Evolutionary conservation across 2,113 vertebrate species (phyloP).

Genomic region (Chroicocephalus ridibundus): DNA sequence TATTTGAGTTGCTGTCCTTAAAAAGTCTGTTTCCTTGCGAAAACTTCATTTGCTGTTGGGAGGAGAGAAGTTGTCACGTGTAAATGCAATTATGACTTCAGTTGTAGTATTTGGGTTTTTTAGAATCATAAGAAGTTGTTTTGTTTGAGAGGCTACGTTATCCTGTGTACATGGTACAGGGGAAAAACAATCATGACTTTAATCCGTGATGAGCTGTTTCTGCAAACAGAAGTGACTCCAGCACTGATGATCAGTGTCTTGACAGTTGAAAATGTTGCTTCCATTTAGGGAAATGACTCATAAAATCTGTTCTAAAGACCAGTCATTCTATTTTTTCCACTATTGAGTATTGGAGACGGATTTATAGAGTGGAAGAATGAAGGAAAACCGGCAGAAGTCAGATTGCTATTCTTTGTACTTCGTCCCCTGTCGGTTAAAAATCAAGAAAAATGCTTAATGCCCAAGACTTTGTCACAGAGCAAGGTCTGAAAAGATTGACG

Average conservation of each 20-base stretch:
- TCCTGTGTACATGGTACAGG: neutral
- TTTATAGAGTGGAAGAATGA: neutral
- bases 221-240: neutral
- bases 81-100: neutral
- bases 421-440: neutral
- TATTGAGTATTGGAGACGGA: neutral
- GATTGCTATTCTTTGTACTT: neutral
- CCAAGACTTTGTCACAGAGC: neutral
- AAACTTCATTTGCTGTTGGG: neutral
- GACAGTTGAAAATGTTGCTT: neutral
- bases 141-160: neutral
- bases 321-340: neutral
- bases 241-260: neutral
- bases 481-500: neutral
- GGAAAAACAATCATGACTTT: neutral
- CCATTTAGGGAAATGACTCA: neutral
- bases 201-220: neutral
- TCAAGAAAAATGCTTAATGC: neutral
- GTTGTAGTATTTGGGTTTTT: neutral
- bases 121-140: neutral
- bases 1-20: neutral
- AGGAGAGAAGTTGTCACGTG: neutral
- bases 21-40: neutral
- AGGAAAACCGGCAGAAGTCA: neutral
- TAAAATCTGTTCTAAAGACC: neutral